Conservation (phyloP, 2,113 vertebrate genomes). For the Alligator sinensis region DNA sequence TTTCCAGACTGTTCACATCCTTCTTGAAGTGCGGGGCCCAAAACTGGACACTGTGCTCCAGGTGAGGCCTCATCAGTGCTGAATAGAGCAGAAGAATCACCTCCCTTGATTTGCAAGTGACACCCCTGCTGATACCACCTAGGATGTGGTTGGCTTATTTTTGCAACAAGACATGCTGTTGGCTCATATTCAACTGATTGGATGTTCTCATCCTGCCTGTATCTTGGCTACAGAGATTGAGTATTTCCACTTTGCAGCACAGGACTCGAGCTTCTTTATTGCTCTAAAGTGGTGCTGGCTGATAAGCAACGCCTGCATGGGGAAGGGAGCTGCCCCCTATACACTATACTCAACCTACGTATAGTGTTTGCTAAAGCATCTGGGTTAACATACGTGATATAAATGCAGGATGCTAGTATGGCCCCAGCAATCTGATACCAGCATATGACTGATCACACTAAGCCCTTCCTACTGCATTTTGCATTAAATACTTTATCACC, state of each 20-base stretch:
- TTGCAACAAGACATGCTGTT: too few species aligned
- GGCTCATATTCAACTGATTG: background rate
- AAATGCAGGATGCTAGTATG: background rate
- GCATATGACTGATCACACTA: background rate
- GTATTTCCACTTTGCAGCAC: background rate
- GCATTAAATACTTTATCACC: background rate
- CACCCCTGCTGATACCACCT: too few species aligned
- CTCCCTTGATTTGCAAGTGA: too few species aligned
- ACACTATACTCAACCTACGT: background rate
- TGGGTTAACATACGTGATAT: background rate
- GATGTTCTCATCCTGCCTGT: background rate
- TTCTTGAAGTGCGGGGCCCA: too few species aligned
- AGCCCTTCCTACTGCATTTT: background rate
- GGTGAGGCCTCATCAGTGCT: too few species aligned
- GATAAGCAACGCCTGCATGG: background rate
- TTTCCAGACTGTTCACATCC: too few species aligned
- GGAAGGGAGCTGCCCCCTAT: background rate
- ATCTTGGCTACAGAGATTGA: rapidly evolving
- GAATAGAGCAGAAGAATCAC: too few species aligned
- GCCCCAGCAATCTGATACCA: background rate
- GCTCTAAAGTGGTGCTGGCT: background rate
- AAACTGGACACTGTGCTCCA: too few species aligned
- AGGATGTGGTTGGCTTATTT: too few species aligned
- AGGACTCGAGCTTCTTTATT: background rate
- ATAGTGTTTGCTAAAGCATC: background rate